Base-by-base conservation (phyloP, 1,140 invertebrate species). In the Lycorma delicatula region DNA sequence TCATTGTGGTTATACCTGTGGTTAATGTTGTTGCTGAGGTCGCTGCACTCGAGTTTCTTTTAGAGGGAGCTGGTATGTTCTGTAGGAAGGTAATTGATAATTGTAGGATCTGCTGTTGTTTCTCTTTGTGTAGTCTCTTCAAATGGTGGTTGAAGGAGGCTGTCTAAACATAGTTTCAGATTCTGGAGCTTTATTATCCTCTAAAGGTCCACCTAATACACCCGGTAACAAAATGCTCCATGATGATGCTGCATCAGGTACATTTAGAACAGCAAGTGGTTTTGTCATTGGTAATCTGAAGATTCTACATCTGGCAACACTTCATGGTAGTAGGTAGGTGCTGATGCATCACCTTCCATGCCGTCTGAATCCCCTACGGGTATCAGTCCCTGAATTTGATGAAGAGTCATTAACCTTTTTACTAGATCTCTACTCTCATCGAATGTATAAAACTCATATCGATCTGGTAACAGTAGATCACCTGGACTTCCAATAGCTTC, bases 361-460 rank as follows among this genome's bases (percentile, higher is more conserved):
- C 67, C 64, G 54, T 83, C 81, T 53, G 81, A 79, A 61, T 86
- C 84, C 2, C 86, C 86, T 25, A 81, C 83, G 1, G 87, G 87
- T 27, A 90, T 87, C 52, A 91, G 84, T 41, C 83, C 82, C 67
- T 89, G 85, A 55, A 91, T 90, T 72, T 91, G 85, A 63, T 87
- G 78, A 63, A 88, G 73, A 26, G 86, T 88, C 88, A 91, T 90
- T 27, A 89, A 75, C 60, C 84, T 77, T 65, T 87, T 89, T 1
- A 90, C 81, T 22, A 90, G 75, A 65, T 90, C 85, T 22, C 87
- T 87, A 38, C 81, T 81, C 63, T 88, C 84, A 65, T 89, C 83
- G 64, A 89, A 87, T 1, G 87, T 89, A 65, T 89, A 90, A 68
- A 89, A 90, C 69, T 89, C 86, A 71, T 89, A 90, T 71, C 66